Evolutionary conservation across 2,797 vertebrate species (phyloP).

Genomic region (Sebastes minor): DNA sequence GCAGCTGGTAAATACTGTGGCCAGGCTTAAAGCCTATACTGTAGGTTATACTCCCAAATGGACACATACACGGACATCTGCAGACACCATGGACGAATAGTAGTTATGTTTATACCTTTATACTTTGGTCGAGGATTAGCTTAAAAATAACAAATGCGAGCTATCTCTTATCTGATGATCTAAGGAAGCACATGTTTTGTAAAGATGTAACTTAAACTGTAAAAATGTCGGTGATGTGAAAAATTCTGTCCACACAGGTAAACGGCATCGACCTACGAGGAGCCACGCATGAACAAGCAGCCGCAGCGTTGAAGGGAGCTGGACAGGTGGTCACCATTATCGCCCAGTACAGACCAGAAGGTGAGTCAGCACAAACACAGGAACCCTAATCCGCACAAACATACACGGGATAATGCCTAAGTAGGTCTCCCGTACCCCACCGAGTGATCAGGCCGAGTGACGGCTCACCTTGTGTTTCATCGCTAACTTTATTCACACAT

Average conservation of each 20-base stretch:
- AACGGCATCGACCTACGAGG: constrained; percentile 94
- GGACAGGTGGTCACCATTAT: constrained; percentile 96
- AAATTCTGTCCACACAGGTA: constrained; percentile 80
- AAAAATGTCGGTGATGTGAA: neutral
- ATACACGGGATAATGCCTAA: neutral
- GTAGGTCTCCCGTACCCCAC: neutral
- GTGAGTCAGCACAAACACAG: constrained; percentile 78
- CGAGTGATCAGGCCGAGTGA: neutral
- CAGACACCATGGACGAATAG: no score
- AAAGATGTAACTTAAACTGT: no score
- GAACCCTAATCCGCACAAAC: neutral
- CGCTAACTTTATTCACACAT: neutral
- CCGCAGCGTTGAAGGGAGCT: constrained; percentile 93
- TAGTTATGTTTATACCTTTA: no score
- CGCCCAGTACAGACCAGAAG: constrained; percentile 96
- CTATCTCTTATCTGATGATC: no score
- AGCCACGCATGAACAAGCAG: constrained; percentile 96
- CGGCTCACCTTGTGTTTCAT: neutral
- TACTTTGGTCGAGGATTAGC: no score
- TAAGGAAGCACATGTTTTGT: no score
- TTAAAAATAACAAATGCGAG: no score
- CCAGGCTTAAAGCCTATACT: no score
- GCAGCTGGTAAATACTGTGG: no score
- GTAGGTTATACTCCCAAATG: no score
- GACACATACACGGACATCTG: no score